Percentiles rank a stretch among this genome's conserved stretches.
phyloP scores from a whole-genome alignment of 2,113 vertebrate species.

The Antechinus stuartii region DNA sequence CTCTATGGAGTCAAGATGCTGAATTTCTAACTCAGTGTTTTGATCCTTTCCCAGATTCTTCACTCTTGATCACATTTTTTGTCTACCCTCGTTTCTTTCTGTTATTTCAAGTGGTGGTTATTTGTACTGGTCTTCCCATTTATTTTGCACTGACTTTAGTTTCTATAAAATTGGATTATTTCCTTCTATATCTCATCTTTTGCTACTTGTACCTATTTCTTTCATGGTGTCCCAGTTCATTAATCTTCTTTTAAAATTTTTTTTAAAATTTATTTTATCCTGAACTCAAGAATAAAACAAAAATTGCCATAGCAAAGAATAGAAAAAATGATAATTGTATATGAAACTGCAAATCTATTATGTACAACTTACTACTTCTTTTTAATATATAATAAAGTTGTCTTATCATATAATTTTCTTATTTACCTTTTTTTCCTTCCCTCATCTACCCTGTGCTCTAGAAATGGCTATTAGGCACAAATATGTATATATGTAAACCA shows the following conservation, averaged over 20 bases:
- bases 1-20: not conserved
- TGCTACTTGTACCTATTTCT: not conserved
- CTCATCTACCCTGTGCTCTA: too few relatives aligned
- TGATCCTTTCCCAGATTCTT: not conserved
- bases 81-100: not conserved
- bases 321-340: not conserved
- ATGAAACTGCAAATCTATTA: not conserved
- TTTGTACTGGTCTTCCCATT: not conserved
- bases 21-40: not conserved
- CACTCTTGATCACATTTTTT: not conserved
- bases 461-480: not conserved
- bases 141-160: not conserved
- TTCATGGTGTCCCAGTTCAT: not conserved
- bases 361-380: not conserved
- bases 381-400: not conserved
- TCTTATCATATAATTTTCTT: not conserved
- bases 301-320: not conserved
- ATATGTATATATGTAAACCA: not conserved
- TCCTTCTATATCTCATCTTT: not conserved
- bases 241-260: not conserved
- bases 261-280: not conserved
- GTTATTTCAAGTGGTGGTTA: not conserved
- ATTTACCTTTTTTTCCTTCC: not conserved
- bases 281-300: not conserved
- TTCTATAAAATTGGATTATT: not conserved